These are phyloP conservation scores for Meliscaeva auricollis DNA, from an alignment of 2,888 invertebrate genomes.

Conservation along the genomic window DNA sequence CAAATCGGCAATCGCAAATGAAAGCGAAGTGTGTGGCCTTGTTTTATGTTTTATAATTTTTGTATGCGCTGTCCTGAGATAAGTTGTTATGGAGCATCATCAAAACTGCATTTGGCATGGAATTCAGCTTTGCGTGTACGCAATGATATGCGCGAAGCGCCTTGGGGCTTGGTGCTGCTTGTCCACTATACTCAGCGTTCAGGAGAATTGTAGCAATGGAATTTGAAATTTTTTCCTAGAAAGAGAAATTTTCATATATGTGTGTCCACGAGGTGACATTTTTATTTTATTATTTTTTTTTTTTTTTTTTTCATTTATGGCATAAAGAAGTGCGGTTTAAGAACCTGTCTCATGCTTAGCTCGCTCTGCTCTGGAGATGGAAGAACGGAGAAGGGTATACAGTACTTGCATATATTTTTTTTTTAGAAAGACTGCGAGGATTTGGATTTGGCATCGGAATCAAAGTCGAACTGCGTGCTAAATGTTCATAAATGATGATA, in stretches of 20 bases:
- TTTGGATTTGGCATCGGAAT: conserved; percentile 5
- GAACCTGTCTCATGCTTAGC: conserved; percentile 21
- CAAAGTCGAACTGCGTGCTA: conserved; percentile 23
- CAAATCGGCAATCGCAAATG: conserved; percentile 43
- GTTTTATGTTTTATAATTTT: conserved; percentile 52
- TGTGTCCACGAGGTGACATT: conserved; percentile 36
- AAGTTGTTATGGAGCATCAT: conserved; percentile 58
- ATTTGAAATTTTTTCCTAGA: conserved; percentile 73
- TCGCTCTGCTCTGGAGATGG: too few relatives aligned
- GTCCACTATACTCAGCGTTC: background rate
- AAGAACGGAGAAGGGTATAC: too few relatives aligned
- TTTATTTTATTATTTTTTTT: conserved; percentile 41
- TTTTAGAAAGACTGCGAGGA: background rate
- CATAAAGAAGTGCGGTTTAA: conserved; percentile 11
- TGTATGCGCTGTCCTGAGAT: conserved; percentile 44
- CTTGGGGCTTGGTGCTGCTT: conserved; percentile 4
- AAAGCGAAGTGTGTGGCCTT: conserved; percentile 73
- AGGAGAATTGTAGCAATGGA: conserved; percentile 29
- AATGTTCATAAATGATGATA: conserved; percentile 57
- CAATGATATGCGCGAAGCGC: conserved; percentile 49
- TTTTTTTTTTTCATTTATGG: conserved; percentile 23
- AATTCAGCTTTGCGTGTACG: conserved; percentile 61
- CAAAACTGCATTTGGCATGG: conserved; percentile 47
- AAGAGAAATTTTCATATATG: conserved; percentile 64
- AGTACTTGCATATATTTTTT: too few relatives aligned